Evolutionary conservation across 2,888 invertebrate species (phyloP).

Genomic region (Thera obeliscata): DNA sequence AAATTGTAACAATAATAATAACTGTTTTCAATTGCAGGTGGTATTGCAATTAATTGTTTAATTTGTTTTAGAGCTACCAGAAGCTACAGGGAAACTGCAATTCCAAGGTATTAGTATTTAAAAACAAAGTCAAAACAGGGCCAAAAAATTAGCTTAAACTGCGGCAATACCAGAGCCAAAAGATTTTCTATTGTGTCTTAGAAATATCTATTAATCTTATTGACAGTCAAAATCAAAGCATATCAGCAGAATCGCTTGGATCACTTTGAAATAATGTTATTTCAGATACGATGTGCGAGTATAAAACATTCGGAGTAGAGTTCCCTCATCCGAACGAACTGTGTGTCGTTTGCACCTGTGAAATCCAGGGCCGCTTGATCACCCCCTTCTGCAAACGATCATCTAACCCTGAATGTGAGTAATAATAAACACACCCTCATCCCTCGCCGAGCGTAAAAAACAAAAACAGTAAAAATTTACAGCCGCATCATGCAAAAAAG

Average conservation of each 20-base stretch:
- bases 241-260: no score
- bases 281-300: slow-evolving; percentile 31
- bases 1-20: slow-evolving; percentile 20
- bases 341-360: slow-evolving; percentile 51
- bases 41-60: slow-evolving; percentile 14
- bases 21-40: slow-evolving; percentile 23
- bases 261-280: neutral
- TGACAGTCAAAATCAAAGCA: neutral
- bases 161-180: neutral
- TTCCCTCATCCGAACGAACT: slow-evolving; percentile 43
- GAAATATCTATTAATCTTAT: neutral
- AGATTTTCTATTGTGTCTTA: neutral
- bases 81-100: slow-evolving; percentile 1
- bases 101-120: slow-evolving; percentile 16
- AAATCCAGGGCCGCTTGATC: slow-evolving; percentile 44
- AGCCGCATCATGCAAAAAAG: slow-evolving; percentile 50
- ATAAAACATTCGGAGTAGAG: slow-evolving; percentile 47
- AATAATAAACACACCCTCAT: slow-evolving; percentile 32
- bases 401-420: slow-evolving; percentile 50
- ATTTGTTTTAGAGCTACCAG: slow-evolving; percentile 23
- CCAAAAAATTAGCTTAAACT: neutral
- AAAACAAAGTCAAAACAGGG: neutral
- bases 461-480: slow-evolving; percentile 73
- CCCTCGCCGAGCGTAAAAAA: slow-evolving; percentile 45
- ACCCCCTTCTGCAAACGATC: slow-evolving; percentile 48